These are phyloP conservation scores for Odontothrips loti DNA, from an alignment of 2,888 invertebrate species.

Conservation along the genomic window DNA sequence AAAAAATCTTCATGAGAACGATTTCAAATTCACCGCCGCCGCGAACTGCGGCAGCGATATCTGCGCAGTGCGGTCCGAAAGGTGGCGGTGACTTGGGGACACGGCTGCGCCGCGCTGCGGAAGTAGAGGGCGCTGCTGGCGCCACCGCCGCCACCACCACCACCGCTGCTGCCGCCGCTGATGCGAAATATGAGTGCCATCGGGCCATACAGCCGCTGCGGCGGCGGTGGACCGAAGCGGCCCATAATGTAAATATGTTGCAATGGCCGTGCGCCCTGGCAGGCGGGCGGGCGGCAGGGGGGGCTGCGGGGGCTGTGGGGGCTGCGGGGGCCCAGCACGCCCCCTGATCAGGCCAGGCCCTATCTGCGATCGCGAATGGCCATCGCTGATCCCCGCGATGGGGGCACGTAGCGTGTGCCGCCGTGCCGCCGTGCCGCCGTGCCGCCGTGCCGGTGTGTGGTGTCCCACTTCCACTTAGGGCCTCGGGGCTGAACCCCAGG, in stretches of 20 bases:
- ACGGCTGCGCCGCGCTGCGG: too few relatives aligned
- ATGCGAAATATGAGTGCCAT: constrained; percentile 5
- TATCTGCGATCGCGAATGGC: background rate
- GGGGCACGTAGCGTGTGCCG: background rate
- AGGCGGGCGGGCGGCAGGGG: too few relatives aligned
- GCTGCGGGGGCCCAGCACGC: too few relatives aligned
- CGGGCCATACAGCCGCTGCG: background rate
- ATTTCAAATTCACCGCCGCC: background rate
- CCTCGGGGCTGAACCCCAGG: too few relatives aligned
- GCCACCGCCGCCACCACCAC: too few relatives aligned
- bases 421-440: background rate
- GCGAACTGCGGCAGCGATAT: too few relatives aligned
- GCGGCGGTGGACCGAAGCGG: background rate
- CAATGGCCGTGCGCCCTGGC: background rate
- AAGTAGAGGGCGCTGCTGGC: background rate
- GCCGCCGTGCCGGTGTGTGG: background rate
- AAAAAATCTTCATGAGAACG: too few relatives aligned
- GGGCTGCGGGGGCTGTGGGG: too few relatives aligned
- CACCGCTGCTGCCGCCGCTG: background rate
- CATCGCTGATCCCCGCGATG: background rate
- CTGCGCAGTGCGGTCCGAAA: too few relatives aligned
- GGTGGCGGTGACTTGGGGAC: too few relatives aligned
- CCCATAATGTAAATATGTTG: constrained; percentile 5
- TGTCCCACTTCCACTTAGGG: too few relatives aligned
- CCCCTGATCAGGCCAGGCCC: background rate